phyloP scores from a whole-genome alignment of 2,797 vertebrate genomes.

The Carcharodon carcharias region DNA sequence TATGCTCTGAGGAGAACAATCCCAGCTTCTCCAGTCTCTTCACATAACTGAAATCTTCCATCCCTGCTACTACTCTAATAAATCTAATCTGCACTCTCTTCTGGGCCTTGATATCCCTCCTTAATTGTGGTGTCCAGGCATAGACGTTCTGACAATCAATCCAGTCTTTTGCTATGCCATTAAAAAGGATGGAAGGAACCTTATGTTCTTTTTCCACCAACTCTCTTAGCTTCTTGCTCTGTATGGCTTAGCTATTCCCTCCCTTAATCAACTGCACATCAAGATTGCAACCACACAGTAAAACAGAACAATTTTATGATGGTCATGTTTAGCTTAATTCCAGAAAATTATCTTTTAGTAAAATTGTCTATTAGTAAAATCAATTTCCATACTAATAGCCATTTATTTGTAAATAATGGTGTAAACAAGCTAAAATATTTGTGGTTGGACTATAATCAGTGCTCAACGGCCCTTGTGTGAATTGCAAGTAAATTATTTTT shows the following conservation, averaged over 20 bases:
- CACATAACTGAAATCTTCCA: background rate
- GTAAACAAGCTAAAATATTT: background rate
- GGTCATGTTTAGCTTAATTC: background rate
- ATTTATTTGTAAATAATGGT: background rate
- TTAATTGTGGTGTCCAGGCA: background rate
- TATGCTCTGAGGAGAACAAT: background rate
- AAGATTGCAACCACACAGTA: too few relatives aligned
- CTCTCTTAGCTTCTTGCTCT: background rate
- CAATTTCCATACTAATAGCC: conserved; percentile 26
- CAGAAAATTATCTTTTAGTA: conserved; percentile 19
- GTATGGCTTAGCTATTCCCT: background rate
- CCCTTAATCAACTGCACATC: background rate
- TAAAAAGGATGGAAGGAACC: background rate
- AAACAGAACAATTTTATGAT: background rate
- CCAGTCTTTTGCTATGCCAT: background rate
- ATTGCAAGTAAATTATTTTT: background rate
- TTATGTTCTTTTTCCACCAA: background rate
- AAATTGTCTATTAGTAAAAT: conserved; percentile 22
- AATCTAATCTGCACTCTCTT: background rate
- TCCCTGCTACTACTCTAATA: background rate
- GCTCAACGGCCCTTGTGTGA: conserved; percentile 13
- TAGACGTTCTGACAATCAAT: background rate
- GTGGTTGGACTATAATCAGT: background rate
- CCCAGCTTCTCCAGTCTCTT: background rate
- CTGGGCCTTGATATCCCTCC: background rate